Evolutionary conservation across 2,888 invertebrate genomes (phyloP).

Genomic region (Pheosia gnoma): DNA sequence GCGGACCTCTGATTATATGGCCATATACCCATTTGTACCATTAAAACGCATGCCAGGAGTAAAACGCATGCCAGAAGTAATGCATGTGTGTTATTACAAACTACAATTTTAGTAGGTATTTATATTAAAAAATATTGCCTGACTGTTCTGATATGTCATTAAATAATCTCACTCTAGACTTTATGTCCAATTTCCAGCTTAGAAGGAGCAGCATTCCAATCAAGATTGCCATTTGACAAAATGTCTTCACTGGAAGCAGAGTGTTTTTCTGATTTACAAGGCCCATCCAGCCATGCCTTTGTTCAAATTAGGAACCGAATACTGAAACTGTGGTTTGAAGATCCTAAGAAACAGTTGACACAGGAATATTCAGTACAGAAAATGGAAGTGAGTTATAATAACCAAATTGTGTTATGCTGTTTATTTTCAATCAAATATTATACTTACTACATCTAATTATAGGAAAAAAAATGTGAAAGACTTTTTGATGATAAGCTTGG

Average conservation of each 20-base stretch:
- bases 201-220: constrained; percentile 97
- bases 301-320: constrained; percentile 95
- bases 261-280: constrained; percentile 96
- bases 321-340: constrained; percentile 97
- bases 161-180: neutral
- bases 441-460: too few species aligned
- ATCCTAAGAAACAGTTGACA: constrained; percentile 95
- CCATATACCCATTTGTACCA: too few species aligned
- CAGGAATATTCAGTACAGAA: constrained; percentile 91
- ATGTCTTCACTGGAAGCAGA: constrained; percentile 97
- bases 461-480: too few species aligned
- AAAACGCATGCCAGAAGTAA: too few species aligned
- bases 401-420: too few species aligned
- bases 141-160: neutral
- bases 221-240: constrained; percentile 96
- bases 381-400: constrained; percentile 82
- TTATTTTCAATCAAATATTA: too few species aligned
- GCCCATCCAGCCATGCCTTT: constrained; percentile 93
- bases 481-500: neutral
- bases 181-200: constrained; percentile 79
- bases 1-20: too few species aligned
- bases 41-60: too few species aligned
- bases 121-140: neutral
- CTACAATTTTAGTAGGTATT: too few species aligned
- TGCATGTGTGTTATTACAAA: too few species aligned